Base-by-base conservation (phyloP, 2,888 invertebrate species). In the Trachelus stipa region DNA sequence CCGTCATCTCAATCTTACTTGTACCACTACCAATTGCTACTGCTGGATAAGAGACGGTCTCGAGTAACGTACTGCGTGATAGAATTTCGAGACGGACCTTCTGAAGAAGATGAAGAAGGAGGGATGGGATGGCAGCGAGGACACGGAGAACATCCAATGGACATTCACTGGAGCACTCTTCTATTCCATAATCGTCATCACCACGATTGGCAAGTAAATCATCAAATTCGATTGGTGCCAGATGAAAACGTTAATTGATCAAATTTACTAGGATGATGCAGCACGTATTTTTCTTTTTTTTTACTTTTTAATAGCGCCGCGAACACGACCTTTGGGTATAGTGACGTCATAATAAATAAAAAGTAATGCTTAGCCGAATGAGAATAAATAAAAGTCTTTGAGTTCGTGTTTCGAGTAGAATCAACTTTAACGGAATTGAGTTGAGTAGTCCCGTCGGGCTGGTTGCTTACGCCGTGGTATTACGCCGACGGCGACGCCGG, bases 121-220 rank as follows among this genome's bases (percentile, higher is more conserved):
- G 80, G 98, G 98, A 6, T 98, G 97, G 97, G 97, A 98, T 89
- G 98, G 98, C 76, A 95, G 94, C 87, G 95, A 95, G 91, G 94
- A 94, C 86, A 91, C 92, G 74, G 90, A 92, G 12, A 92, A 92
- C 79, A 92, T 93, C 9, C 97, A 97, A 91, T 97, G 97, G 97
- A 96, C 97, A 73, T 96, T 96, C 92, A 95, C 95, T 34, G 98
- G 98, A 23, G 97, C 98, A 0, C 93, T 98, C 33, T 97, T 98
- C 92, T 98, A 98, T 93, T 98, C 98, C 85, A 98, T 98, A 89
- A 97, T 98, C 85, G 98, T 98, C 84, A 98, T 98, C 91, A 98
- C 98, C 77, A 98, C 98, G 68, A 98, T 98, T 84, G 98, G 98
- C 98, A 90, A 94, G 95, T 92, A 74, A 37, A 23, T 35, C 23